A percentile compares a stretch with the other conserved stretches of the same genome.
Evolutionary conservation across 1,140 invertebrate genomes (phyloP).

Genomic region (Ceratina calcarata): DNA sequence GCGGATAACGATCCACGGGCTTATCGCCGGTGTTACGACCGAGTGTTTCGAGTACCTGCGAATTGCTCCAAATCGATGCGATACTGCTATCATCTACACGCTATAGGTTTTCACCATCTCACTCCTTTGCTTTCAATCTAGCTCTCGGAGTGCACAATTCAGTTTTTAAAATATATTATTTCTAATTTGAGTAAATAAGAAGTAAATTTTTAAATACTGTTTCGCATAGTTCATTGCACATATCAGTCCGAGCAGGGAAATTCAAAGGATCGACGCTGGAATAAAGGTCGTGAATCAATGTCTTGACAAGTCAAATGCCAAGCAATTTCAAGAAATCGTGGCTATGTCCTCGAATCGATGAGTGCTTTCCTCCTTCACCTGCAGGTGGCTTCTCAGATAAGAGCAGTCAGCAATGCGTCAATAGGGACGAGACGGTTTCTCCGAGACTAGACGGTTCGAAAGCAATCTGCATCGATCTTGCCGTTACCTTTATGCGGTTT

Average conservation of each 20-base stretch:
- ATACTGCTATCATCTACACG: not conserved
- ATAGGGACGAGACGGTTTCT: constrained; percentile 34
- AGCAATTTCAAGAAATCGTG: constrained; percentile 40
- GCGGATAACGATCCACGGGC: constrained; percentile 41
- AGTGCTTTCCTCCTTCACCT: constrained; percentile 26
- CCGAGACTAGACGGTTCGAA: constrained; percentile 19
- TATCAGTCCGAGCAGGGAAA: too few relatives aligned
- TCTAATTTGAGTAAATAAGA: too few relatives aligned
- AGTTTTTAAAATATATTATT: too few relatives aligned
- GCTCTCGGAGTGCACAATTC: too few relatives aligned
- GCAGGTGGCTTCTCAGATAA: constrained; percentile 26
- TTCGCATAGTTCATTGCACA: too few relatives aligned
- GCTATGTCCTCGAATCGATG: constrained; percentile 34
- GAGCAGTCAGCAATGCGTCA: constrained; percentile 44
- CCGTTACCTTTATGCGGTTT: constrained; percentile 22
- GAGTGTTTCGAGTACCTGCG: constrained; percentile 22
- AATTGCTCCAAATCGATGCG: constrained; percentile 21
- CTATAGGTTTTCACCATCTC: not conserved
- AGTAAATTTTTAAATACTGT: too few relatives aligned
- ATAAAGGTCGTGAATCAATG: not conserved
- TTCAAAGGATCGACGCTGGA: not conserved
- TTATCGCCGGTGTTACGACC: constrained; percentile 39
- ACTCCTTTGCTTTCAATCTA: not conserved
- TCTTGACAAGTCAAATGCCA: constrained; percentile 17
- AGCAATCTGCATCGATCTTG: constrained; percentile 45